Percentiles rank a stretch among this genome's conserved stretches.
phyloP scores from a whole-genome alignment of 1,140 invertebrate genomes.

The Drosophila tropicalis region DNA sequence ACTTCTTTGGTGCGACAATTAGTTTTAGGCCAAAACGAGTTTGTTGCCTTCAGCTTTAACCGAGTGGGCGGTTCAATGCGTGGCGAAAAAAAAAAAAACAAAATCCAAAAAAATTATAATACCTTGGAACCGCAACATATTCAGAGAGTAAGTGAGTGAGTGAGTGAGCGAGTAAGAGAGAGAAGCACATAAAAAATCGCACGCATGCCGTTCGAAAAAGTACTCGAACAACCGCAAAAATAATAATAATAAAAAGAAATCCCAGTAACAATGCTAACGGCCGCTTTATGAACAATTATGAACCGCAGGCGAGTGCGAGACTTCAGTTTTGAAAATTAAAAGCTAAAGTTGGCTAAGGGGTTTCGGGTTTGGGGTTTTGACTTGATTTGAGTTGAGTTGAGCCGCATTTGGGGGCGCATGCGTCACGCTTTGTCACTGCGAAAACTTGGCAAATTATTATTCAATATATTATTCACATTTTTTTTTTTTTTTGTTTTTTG shows the following conservation, averaged over 20 bases:
- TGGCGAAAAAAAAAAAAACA: constrained; percentile 55
- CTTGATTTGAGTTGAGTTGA: background rate
- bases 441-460: constrained; percentile 55
- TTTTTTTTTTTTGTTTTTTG: constrained; percentile 19
- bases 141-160: constrained; percentile 16
- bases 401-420: constrained; percentile 58
- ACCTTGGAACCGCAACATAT: constrained; percentile 67
- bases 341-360: constrained; percentile 12
- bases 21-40: constrained; percentile 13
- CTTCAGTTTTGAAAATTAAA: constrained; percentile 19
- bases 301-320: constrained; percentile 55
- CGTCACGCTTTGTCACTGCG: constrained; percentile 63
- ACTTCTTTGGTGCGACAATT: constrained; percentile 26
- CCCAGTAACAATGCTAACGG: constrained; percentile 74
- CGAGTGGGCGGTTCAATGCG: constrained; percentile 72
- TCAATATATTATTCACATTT: constrained; percentile 55
- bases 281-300: constrained; percentile 79
- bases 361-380: constrained; percentile 22
- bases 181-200: constrained; percentile 41
- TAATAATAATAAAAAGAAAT: constrained; percentile 23
- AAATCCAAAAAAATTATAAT: constrained; percentile 46
- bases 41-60: constrained; percentile 20
- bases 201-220: constrained; percentile 69
- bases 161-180: constrained; percentile 33
- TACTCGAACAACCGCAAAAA: constrained; percentile 34